Conservation (phyloP, 2,888 invertebrate genomes). For the Rhamphomyia laevipes region DNA sequence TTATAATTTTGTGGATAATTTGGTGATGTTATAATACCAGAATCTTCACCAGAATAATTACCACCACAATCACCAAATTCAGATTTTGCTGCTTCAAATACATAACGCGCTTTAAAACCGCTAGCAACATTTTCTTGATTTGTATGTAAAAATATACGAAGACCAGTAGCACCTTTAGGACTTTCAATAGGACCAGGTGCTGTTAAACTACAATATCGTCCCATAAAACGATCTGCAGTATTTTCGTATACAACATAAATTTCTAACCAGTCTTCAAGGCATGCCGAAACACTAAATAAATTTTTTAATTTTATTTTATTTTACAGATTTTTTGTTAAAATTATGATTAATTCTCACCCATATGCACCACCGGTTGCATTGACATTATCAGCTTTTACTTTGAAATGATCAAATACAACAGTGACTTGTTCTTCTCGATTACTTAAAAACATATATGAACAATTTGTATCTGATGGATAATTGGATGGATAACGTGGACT, state of each 20-base stretch:
- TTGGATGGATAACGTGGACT: slow-evolving; percentile 93
- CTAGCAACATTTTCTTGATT: slow-evolving; percentile 79
- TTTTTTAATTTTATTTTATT: not conserved
- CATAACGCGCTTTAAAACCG: slow-evolving; percentile 92
- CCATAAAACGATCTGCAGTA: slow-evolving; percentile 70
- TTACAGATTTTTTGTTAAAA: too few species aligned
- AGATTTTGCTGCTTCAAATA: slow-evolving; percentile 79
- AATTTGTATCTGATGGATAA: slow-evolving; percentile 91
- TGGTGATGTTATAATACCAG: slow-evolving; percentile 76
- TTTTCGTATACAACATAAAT: slow-evolving; percentile 82
- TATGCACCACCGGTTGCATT: slow-evolving; percentile 66
- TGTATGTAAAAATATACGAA: slow-evolving; percentile 81
- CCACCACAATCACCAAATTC: slow-evolving; percentile 89
- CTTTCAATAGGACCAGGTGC: slow-evolving; percentile 94
- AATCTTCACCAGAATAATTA: slow-evolving; percentile 74
- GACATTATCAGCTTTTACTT: slow-evolving; percentile 69
- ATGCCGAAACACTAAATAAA: slow-evolving; percentile 51
- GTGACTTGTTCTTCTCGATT: slow-evolving; percentile 82
- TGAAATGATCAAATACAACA: slow-evolving; percentile 83
- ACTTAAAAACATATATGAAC: slow-evolving; percentile 82
- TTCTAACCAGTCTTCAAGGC: slow-evolving; percentile 90
- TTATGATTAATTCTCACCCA: slow-evolving; percentile 42
- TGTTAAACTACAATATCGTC: slow-evolving; percentile 81
- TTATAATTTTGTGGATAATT: slow-evolving; percentile 86
- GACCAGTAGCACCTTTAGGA: slow-evolving; percentile 73